Evolutionary conservation across 2,797 vertebrate genomes (phyloP).

Genomic region (Otolemur crassicaudatus): DNA sequence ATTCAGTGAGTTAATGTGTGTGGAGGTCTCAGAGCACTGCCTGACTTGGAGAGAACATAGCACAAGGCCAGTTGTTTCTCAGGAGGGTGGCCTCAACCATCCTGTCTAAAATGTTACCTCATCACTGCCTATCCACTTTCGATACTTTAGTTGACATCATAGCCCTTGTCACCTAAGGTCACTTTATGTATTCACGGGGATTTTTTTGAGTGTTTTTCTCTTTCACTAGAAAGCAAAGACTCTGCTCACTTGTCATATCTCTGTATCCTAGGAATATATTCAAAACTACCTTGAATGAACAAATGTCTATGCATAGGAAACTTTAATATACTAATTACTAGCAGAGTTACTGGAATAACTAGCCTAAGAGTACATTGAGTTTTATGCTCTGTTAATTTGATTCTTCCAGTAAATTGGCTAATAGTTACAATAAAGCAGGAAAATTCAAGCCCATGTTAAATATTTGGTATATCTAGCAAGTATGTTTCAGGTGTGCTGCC

Average conservation of each 20-base stretch:
- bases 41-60: not conserved
- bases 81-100: not conserved
- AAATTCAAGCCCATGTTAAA: not conserved
- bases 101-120: not conserved
- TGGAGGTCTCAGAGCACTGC: not conserved
- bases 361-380: not conserved
- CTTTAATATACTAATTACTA: conserved; percentile 1
- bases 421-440: not conserved
- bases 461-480: not conserved
- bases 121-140: not conserved
- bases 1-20: not conserved
- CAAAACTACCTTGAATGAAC: conserved; percentile 9
- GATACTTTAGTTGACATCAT: not conserved
- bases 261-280: not conserved
- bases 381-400: not conserved
- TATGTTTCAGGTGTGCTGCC: not conserved
- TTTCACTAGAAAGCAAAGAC: conserved; percentile 13
- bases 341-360: not conserved
- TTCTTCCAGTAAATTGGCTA: not conserved
- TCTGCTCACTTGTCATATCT: not conserved
- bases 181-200: not conserved
- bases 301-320: not conserved
- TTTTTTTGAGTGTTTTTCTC: conserved; percentile 5
- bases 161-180: not conserved
- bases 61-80: not conserved